Evolutionary conservation across 2,888 invertebrate species (phyloP).

Genomic region (Dicyrtomina minuta): DNA sequence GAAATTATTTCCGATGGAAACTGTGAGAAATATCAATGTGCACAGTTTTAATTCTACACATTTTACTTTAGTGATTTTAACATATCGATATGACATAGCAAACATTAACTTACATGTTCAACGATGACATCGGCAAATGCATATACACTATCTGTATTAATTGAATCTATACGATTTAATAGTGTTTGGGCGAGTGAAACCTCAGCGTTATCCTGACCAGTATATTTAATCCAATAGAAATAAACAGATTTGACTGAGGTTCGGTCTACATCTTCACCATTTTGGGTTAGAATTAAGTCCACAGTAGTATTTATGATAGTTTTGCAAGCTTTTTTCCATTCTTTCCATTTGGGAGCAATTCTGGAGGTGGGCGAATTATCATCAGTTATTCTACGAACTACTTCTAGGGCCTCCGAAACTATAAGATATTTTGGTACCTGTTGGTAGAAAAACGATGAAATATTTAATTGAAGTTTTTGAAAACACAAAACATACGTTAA

Average conservation of each 20-base stretch:
- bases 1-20: not conserved
- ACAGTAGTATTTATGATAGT: not conserved
- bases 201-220: not conserved
- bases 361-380: not conserved
- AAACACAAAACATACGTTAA: no score
- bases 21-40: not conserved
- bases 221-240: conserved; percentile 16
- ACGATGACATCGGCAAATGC: conserved; percentile 29
- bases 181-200: conserved; percentile 14
- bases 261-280: not conserved
- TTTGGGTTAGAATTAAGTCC: not conserved
- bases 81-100: no score
- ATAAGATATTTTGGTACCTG: no score
- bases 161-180: conserved; percentile 10
- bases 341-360: conserved; percentile 31
- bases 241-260: not conserved
- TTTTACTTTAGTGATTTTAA: no score
- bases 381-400: not conserved
- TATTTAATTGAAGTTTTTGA: no score
- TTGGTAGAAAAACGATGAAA: no score
- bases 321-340: conserved; percentile 31
- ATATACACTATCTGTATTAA: conserved; percentile 34
- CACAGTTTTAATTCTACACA: no score
- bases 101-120: conserved; percentile 18
- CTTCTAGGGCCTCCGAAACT: not conserved